Evolutionary conservation across 2,888 invertebrate genomes (phyloP).

Genomic region (Erebia ligea): DNA sequence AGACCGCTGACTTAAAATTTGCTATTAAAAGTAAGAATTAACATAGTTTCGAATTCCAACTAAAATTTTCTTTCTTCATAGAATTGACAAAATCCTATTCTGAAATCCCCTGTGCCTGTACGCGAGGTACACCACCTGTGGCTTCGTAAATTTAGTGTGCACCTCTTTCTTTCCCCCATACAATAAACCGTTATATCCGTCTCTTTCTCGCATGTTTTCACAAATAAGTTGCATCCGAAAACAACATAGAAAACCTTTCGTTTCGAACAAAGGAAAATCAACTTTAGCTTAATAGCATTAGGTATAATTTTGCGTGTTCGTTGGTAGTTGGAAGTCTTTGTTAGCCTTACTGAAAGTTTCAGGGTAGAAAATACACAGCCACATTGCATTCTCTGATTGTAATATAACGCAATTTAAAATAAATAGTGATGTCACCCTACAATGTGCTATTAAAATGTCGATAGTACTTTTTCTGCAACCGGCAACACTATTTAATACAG

Average conservation of each 20-base stretch:
- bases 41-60: neutral
- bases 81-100: slow-evolving; percentile 31
- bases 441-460: slow-evolving; percentile 15
- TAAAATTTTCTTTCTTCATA: neutral
- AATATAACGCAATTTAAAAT: slow-evolving; percentile 78
- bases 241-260: slow-evolving; percentile 76
- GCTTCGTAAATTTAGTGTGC: slow-evolving; percentile 82
- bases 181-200: slow-evolving; percentile 46
- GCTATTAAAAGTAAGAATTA: too few species aligned
- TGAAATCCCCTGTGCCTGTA: slow-evolving; percentile 60
- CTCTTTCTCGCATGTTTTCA: slow-evolving; percentile 75
- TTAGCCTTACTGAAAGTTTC: slow-evolving; percentile 70
- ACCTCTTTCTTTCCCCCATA: slow-evolving; percentile 57
- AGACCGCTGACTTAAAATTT: too few species aligned
- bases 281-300: slow-evolving; percentile 46
- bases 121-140: slow-evolving; percentile 81
- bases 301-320: slow-evolving; percentile 47
- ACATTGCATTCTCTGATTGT: slow-evolving; percentile 76
- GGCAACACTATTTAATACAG: neutral
- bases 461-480: slow-evolving; percentile 3
- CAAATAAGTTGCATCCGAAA: slow-evolving; percentile 82
- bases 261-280: slow-evolving; percentile 48
- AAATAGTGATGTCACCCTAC: slow-evolving; percentile 59
- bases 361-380: slow-evolving; percentile 71
- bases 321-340: slow-evolving; percentile 61